These are phyloP conservation scores for Simalia tracyae DNA, from an alignment of 2,797 vertebrate genomes.

Conservation along the genomic window DNA sequence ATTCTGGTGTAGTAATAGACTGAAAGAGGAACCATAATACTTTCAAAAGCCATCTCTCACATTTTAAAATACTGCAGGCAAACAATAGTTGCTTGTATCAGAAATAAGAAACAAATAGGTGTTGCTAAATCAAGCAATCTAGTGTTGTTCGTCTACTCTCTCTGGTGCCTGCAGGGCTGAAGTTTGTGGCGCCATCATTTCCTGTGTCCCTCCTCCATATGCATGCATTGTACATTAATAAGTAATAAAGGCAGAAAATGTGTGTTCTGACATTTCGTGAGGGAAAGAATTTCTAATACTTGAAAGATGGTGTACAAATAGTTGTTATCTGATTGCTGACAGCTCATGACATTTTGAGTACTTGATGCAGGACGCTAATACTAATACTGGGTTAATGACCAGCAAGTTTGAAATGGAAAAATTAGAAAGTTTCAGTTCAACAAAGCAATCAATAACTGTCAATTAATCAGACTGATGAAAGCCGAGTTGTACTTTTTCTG, in stretches of 20 bases:
- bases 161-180: background rate
- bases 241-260: background rate
- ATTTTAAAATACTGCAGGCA: slow-evolving; percentile 24
- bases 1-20: slow-evolving; percentile 86
- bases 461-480: background rate
- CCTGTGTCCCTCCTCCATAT: too few species aligned
- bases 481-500: background rate
- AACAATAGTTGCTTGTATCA: background rate
- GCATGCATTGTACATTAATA: background rate
- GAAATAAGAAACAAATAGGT: background rate
- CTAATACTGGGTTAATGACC: background rate
- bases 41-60: background rate
- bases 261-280: background rate
- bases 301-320: background rate
- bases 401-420: background rate
- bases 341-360: background rate
- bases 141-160: background rate
- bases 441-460: background rate
- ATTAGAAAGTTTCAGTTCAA: background rate
- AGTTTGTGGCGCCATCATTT: background rate
- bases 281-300: background rate
- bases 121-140: background rate
- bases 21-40: slow-evolving; percentile 60
- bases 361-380: background rate
- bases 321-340: background rate